Conservation (phyloP, 1,140 invertebrate species). For the Leptinotarsa undecemlineata region DNA sequence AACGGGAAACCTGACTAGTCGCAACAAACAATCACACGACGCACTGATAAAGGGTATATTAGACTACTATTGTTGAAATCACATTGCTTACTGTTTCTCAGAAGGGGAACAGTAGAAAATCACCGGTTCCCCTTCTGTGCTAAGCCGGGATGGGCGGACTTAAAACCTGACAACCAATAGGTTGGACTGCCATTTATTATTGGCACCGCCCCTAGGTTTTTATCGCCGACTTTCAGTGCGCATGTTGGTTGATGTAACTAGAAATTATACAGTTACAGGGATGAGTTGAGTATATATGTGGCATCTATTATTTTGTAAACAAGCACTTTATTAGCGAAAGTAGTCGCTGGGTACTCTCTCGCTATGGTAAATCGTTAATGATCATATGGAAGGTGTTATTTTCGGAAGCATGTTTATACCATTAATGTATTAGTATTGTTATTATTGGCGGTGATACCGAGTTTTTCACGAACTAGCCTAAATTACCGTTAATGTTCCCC, state of each 20-base stretch:
- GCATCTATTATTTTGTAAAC: constrained; percentile 53
- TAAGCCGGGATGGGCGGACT: constrained; percentile 36
- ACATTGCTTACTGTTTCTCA: constrained; percentile 54
- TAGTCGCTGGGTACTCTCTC: constrained; percentile 34
- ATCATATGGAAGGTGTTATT: constrained; percentile 47
- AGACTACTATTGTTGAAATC: constrained; percentile 54
- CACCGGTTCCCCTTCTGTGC: constrained; percentile 53
- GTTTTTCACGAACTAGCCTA: constrained; percentile 4
- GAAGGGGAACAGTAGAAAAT: constrained; percentile 53
- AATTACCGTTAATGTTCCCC: not conserved
- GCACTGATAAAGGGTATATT: constrained; percentile 37
- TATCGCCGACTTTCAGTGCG: constrained; percentile 34
- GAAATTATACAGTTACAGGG: constrained; percentile 45
- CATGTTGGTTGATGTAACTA: constrained; percentile 36
- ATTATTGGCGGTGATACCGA: constrained; percentile 37
- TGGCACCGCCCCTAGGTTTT: constrained; percentile 41
- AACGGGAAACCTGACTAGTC: constrained; percentile 31
- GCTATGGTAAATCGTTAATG: constrained; percentile 23
- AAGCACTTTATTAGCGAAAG: constrained; percentile 51
- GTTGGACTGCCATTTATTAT: constrained; percentile 49
- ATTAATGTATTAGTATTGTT: constrained; percentile 36
- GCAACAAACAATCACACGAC: constrained; percentile 39
- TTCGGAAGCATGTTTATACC: constrained; percentile 41
- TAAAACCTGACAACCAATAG: constrained; percentile 43
- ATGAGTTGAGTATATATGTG: constrained; percentile 36